Conservation (phyloP, 2,113 vertebrate species). For the Halichoeres trimaculatus region DNA sequence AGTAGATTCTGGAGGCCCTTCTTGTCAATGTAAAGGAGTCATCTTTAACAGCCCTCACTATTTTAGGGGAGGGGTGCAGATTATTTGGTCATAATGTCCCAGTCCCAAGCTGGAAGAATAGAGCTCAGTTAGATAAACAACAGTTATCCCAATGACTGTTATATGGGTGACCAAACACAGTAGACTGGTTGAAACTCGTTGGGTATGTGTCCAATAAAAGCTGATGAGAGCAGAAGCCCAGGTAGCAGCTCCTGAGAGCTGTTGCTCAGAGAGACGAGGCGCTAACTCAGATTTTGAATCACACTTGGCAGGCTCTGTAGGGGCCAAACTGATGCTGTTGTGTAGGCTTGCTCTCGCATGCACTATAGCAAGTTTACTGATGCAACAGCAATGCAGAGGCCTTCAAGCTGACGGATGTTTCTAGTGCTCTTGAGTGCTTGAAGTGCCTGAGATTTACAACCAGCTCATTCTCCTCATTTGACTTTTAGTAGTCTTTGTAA, state of each 20-base stretch:
- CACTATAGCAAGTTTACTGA: background rate
- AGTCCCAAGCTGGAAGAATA: too few species aligned
- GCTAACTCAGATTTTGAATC: conserved; percentile 7
- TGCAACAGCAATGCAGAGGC: background rate
- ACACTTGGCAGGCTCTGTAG: background rate
- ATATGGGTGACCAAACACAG: background rate
- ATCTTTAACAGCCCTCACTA: too few species aligned
- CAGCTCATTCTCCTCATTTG: conserved; percentile 4
- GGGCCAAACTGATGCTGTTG: background rate
- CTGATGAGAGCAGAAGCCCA: background rate
- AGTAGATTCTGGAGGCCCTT: too few species aligned
- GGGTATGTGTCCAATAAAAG: background rate
- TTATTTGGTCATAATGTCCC: too few species aligned
- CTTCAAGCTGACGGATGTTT: conserved; percentile 2
- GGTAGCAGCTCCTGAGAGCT: background rate
- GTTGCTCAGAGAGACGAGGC: background rate
- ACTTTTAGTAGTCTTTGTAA: background rate
- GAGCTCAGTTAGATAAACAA: too few species aligned
- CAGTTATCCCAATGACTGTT: background rate
- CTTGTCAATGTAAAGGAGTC: too few species aligned
- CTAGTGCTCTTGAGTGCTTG: background rate
- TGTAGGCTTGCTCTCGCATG: background rate
- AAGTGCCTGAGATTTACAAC: background rate
- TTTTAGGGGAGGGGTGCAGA: too few species aligned
- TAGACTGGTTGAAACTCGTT: background rate